Base-by-base conservation (phyloP, 2,113 vertebrate genomes). In the Atrichornis clamosus region DNA sequence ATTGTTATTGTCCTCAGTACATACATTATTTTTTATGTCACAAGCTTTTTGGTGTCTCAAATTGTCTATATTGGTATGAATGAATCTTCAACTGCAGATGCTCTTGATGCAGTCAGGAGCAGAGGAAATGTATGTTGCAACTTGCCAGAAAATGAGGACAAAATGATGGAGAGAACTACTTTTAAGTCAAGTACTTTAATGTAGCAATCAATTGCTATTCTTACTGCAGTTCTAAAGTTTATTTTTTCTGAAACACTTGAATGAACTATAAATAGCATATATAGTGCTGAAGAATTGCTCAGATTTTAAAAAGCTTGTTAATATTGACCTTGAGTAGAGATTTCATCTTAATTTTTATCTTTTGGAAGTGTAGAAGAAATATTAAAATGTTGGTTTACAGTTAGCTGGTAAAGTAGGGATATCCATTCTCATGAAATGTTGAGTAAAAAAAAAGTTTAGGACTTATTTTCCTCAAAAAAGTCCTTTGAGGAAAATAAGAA, bases 11-110 rank as follows among this genome's bases (percentile, higher is more conserved):
- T n/a, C n/a, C n/a, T n/a, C n/a, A n/a, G n/a, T n/a, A n/a, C n/a
- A n/a, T n/a, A n/a, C n/a, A n/a, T n/a, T 53, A 8, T 26, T 52
- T 80, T 68, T 37, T 78, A 32, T 41, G 41, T 73, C 33, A 53
- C 28, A 58, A 89, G 64, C 52, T 15, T 78, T 91, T 82, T 68
- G n/a, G 19, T 82, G 32, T 64, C 47, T 78, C 30, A 30, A 5
- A 56, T 58, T 58, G 39, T 39, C 12, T 63, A 0, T 60, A 33
- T 68, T 68, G 0, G 0, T 75, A 7, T 75, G 67, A 84, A 56
- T 72, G 81, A 76, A 37, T 76, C 49, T 67, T 92, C 37, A 68
- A n/a, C 87, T 96, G 77, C 65, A 87, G 81, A 35, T 81, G 30
- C 42, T 92, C 42, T 58, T 55, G 50, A 16, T 81, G 68, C 59